These are phyloP conservation scores for Lycaena phlaeas DNA, from an alignment of 2,888 invertebrate species.

Conservation along the genomic window DNA sequence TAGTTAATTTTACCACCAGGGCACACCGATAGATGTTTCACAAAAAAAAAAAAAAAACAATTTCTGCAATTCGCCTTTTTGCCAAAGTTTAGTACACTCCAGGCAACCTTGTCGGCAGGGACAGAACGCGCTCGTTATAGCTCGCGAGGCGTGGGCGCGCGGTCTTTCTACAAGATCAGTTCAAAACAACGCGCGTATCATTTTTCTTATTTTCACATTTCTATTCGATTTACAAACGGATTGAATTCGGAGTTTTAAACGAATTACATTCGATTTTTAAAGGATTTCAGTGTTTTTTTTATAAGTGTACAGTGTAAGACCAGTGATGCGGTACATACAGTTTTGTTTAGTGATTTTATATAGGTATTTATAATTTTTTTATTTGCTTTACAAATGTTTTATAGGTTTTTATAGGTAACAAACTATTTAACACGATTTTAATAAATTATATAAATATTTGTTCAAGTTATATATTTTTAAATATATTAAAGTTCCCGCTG, in stretches of 20 bases:
- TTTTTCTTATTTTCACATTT: slow-evolving; percentile 44
- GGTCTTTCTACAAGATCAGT: slow-evolving; percentile 52
- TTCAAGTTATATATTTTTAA: too few relatives aligned
- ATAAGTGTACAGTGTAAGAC: slow-evolving; percentile 20
- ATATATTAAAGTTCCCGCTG: too few relatives aligned
- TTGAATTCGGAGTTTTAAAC: not conserved
- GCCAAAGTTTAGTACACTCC: slow-evolving; percentile 29
- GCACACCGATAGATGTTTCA: too few relatives aligned
- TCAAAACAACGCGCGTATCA: slow-evolving; percentile 55
- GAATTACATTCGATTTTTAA: slow-evolving; percentile 12
- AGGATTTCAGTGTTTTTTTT: slow-evolving; percentile 15
- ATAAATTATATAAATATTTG: too few relatives aligned
- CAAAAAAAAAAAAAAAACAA: too few relatives aligned
- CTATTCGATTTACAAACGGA: slow-evolving; percentile 26
- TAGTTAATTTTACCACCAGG: too few relatives aligned
- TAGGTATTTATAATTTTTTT: slow-evolving; percentile 33
- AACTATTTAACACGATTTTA: too few relatives aligned
- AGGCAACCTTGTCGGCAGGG: slow-evolving; percentile 61
- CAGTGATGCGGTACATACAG: slow-evolving; percentile 50
- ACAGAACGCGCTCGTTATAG: slow-evolving; percentile 61
- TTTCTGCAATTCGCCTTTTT: too few relatives aligned
- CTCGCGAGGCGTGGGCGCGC: slow-evolving; percentile 55
- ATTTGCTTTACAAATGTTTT: too few relatives aligned
- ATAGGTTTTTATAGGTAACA: too few relatives aligned
- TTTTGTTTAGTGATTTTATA: slow-evolving; percentile 51